These are phyloP conservation scores for Microctenopoma stevenorrisi DNA, from an alignment of 2,797 vertebrate genomes.

Conservation along the genomic window DNA sequence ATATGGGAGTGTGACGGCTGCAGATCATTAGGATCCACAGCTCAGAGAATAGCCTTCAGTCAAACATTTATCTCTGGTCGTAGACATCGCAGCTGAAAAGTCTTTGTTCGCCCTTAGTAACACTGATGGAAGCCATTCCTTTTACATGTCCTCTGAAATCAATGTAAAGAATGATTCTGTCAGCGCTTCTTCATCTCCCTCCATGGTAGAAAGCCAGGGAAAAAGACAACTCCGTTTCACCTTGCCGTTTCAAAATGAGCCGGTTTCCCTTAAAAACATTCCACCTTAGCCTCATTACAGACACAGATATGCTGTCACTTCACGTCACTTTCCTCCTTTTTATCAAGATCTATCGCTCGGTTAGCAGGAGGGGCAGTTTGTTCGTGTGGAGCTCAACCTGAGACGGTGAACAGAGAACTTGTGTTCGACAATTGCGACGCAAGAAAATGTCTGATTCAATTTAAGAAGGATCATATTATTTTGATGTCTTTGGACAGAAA, in stretches of 20 bases:
- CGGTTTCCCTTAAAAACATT: slow-evolving; percentile 52
- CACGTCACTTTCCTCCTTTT: slow-evolving; percentile 43
- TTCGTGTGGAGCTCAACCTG: slow-evolving; percentile 61
- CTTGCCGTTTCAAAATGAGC: slow-evolving; percentile 40
- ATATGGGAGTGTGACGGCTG: slow-evolving; percentile 73
- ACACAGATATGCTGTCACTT: slow-evolving; percentile 56
- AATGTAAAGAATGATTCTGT: slow-evolving; percentile 73
- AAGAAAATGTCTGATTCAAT: slow-evolving; percentile 56
- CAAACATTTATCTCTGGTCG: slow-evolving; percentile 79
- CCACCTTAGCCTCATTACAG: slow-evolving; percentile 44
- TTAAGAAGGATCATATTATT: slow-evolving; percentile 65
- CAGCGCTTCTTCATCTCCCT: slow-evolving; percentile 49
- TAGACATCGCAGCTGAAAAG: slow-evolving; percentile 63
- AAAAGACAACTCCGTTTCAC: slow-evolving; percentile 38
- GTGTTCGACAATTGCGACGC: slow-evolving; percentile 50
- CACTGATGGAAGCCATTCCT: slow-evolving; percentile 79
- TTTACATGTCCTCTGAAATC: slow-evolving; percentile 74
- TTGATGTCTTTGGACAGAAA: slow-evolving; percentile 74
- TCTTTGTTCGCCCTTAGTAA: slow-evolving; percentile 77
- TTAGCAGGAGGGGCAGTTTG: slow-evolving; percentile 55
- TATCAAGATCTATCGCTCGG: slow-evolving; percentile 49
- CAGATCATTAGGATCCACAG: slow-evolving; percentile 78
- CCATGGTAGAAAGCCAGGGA: background rate
- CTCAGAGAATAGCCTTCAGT: slow-evolving; percentile 79
- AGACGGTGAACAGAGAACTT: slow-evolving; percentile 33